These are phyloP conservation scores for Chironomus tentans DNA, from an alignment of 2,888 invertebrate genomes.

Conservation along the genomic window DNA sequence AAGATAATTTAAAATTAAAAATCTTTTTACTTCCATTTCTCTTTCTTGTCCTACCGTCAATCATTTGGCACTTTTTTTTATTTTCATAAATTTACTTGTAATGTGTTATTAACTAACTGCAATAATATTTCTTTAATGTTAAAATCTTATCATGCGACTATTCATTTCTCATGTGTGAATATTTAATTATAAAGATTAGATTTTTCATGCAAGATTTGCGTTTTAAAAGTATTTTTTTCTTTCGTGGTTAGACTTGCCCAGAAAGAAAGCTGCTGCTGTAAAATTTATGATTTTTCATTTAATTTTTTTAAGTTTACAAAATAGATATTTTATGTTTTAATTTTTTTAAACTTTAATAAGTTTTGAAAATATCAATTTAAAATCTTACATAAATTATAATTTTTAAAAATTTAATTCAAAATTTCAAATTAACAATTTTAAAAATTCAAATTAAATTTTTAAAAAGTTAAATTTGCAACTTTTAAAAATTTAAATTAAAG, in stretches of 20 bases:
- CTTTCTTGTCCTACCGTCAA: background rate
- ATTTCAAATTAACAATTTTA: too few relatives aligned
- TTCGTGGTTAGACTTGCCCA: too few relatives aligned
- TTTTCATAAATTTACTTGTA: background rate
- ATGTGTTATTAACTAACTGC: too few relatives aligned
- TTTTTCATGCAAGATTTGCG: background rate
- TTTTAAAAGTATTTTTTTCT: background rate
- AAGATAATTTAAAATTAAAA: too few relatives aligned
- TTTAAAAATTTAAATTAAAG: background rate
- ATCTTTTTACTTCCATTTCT: background rate
- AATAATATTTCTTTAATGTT: background rate
- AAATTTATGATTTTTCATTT: background rate
- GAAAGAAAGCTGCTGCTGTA: background rate
- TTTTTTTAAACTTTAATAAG: too few relatives aligned
- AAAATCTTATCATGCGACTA: background rate
- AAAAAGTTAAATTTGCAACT: too few relatives aligned
- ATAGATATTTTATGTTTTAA: too few relatives aligned
- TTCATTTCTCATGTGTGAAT: background rate
- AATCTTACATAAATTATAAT: too few relatives aligned
- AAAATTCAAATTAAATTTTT: too few relatives aligned
- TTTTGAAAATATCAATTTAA: too few relatives aligned
- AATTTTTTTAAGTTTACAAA: too few relatives aligned
- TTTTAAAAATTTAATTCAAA: too few relatives aligned
- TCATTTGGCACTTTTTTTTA: constrained; percentile 4
- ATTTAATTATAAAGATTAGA: background rate